Conservation (phyloP, 2,113 vertebrate genomes). For the Dascyllus trimaculatus region DNA sequence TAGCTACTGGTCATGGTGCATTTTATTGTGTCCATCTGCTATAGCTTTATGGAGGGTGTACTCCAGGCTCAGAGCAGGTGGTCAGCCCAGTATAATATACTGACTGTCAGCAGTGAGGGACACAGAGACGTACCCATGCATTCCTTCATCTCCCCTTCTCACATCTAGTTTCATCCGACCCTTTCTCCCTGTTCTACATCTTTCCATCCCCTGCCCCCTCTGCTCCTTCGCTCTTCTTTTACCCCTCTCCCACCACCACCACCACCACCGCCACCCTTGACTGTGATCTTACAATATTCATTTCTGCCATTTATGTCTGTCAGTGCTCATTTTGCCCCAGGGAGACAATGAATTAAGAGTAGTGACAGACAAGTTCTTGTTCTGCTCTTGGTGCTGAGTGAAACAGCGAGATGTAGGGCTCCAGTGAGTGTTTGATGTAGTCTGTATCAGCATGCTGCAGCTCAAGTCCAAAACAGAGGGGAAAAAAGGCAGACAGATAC, state of each 20-base stretch:
- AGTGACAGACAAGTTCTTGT: conserved; percentile 81
- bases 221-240: conserved; percentile 13
- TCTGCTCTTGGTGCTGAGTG: conserved; percentile 72
- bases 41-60: conserved; percentile 67
- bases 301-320: conserved; percentile 79
- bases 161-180: conserved; percentile 31
- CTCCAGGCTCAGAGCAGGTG: conserved; percentile 77
- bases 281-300: conserved; percentile 78
- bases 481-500: conserved; percentile 45
- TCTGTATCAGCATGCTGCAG: conserved; percentile 62
- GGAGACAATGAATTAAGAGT: conserved; percentile 81
- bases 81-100: conserved; percentile 73
- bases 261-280: conserved; percentile 39
- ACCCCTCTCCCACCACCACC: conserved; percentile 1
- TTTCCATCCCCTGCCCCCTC: conserved; percentile 14
- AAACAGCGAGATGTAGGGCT: conserved; percentile 58
- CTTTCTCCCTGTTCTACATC: conserved; percentile 27
- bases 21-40: conserved; percentile 77
- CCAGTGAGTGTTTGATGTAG: conserved; percentile 71
- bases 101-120: conserved; percentile 67
- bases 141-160: conserved; percentile 56
- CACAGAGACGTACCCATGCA: conserved; percentile 47
- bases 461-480: conserved; percentile 62
- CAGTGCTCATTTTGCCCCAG: conserved; percentile 73
- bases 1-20: conserved; percentile 64